Base-by-base conservation (phyloP, 1,140 invertebrate species). In the Hyposmocoma kahamanoa region DNA sequence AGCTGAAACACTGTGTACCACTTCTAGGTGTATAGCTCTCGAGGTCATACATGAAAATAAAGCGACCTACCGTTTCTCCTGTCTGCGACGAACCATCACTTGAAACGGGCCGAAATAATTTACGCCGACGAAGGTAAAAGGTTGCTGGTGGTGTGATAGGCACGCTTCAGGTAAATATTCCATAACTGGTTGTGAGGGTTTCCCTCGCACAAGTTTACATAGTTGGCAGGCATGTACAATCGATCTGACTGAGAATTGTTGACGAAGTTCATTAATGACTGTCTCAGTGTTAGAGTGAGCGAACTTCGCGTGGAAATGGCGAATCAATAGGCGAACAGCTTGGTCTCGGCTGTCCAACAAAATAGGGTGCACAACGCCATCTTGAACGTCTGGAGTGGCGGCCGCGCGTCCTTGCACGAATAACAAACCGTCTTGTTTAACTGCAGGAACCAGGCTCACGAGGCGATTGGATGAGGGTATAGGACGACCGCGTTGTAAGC, bases 21-120 rank as follows among this genome's bases (percentile, higher is more conserved):
- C 1, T 24, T 70, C 61, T 0, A 70, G 6, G 18, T 67, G 54
- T 0, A 64, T 42, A 0, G 57, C 67, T 42, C 56, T 20, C 0
- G 43, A 46, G 0, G 55, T 42, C 20, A 71, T 1, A 24, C 62
- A 73, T 0, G 61, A 67, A 20, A 71, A 69, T 10, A 88, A 10
- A 3, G 54, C 59, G 3, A 76, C 55, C 36, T 66, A 77, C 1
- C 57, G 42, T n/a, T n/a, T n/a, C n/a, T n/a, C n/a, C n/a, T n/a
- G n/a, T n/a, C n/a, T n/a, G n/a, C n/a, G n/a, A n/a, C n/a, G n/a
- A n/a, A n/a, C n/a, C n/a, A n/a, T n/a, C n/a, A n/a, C n/a, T n/a
- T n/a, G n/a, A n/a, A n/a, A n/a, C 0, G 69, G 67, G 0, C 65
- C 69, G 26, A 67, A 72, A 47, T 56, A 73, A 22, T 73, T 63